Evolutionary conservation across 1,140 invertebrate species (phyloP).

Genomic region (Ooceraea biroi): DNA sequence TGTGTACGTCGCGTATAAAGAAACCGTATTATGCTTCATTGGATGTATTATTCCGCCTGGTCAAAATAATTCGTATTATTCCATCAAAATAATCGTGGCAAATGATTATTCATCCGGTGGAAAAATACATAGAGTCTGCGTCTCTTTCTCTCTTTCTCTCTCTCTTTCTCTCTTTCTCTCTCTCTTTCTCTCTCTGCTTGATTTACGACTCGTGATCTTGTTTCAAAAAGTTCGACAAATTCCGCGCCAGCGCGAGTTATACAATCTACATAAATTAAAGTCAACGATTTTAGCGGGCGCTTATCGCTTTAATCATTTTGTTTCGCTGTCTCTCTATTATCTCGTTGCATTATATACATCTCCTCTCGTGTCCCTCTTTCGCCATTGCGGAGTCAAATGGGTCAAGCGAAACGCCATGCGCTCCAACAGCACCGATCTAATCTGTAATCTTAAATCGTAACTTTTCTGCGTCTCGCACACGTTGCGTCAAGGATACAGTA

Average conservation of each 20-base stretch:
- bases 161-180: no score
- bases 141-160: no score
- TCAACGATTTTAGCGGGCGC: conserved; percentile 15
- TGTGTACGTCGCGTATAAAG: neutral
- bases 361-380: neutral
- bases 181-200: no score
- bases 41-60: neutral
- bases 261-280: neutral
- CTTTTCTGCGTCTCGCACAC: neutral
- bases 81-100: neutral
- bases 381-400: neutral
- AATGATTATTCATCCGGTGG: neutral
- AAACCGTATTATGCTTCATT: neutral
- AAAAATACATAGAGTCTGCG: no score
- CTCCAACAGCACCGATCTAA: conserved; percentile 10
- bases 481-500: neutral
- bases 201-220: no score
- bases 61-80: no score
- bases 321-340: neutral
- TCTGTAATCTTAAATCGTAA: neutral
- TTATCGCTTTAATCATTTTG: conserved; percentile 12
- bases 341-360: neutral
- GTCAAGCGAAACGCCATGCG: neutral
- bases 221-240: neutral
- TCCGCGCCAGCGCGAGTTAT: neutral